A percentile compares a stretch with the other conserved stretches of the same genome.
Conservation (phyloP, 2,888 invertebrate species). For the Stenchaetothrips biformis region DNA sequence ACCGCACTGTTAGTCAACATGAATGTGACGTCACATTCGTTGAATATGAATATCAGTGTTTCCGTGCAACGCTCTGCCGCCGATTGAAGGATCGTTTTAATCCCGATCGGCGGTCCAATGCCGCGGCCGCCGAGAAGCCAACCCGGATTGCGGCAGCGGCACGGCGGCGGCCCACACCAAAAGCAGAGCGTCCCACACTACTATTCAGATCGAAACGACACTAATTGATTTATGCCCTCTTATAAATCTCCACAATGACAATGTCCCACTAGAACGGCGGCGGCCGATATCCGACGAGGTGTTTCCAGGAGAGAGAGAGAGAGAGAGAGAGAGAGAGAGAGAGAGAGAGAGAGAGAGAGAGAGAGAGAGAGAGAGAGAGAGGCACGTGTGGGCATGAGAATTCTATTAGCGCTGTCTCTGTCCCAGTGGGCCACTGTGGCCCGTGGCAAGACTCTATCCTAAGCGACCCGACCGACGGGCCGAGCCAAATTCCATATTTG, state of each 20-base stretch:
- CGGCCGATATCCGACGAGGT: neutral
- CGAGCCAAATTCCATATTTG: neutral
- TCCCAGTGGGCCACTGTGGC: neutral
- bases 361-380: too few species aligned
- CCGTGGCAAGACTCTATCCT: neutral
- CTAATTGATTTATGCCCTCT: constrained; percentile 6
- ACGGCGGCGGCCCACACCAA: neutral
- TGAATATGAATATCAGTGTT: too few species aligned
- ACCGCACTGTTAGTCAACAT: too few species aligned
- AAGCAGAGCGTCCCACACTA: neutral
- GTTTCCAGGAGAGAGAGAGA: neutral
- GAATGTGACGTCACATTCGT: neutral
- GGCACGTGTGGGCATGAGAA: neutral
- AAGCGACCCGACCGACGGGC: neutral
- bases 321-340: neutral
- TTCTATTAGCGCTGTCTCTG: neutral
- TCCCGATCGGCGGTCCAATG: too few species aligned
- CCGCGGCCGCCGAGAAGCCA: too few species aligned
- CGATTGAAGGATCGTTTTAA: too few species aligned
- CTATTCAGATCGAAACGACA: neutral
- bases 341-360: neutral
- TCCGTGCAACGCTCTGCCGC: too few species aligned
- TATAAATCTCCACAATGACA: constrained; percentile 12
- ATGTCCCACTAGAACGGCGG: neutral
- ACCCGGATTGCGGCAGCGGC: neutral